A percentile compares a stretch with the other conserved stretches of the same genome.
phyloP scores from a whole-genome alignment of 35 echinoderm and acorn worm species.

The Lytechinus pictus region DNA sequence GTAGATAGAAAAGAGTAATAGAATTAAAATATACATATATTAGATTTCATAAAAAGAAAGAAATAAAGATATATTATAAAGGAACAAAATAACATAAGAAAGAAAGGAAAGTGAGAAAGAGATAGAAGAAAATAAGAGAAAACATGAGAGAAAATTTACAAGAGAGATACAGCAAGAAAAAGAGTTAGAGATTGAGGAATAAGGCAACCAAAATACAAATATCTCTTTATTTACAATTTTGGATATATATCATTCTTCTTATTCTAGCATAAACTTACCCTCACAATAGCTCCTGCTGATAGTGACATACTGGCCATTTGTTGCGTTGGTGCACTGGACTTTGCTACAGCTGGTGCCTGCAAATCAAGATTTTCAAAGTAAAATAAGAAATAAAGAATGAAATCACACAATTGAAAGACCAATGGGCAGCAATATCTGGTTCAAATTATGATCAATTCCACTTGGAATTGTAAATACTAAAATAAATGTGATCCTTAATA shows the following conservation, averaged over 20 bases:
- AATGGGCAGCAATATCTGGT: no score
- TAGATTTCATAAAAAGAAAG: not conserved
- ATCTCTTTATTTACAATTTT: not conserved
- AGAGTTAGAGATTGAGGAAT: not conserved
- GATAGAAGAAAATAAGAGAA: not conserved
- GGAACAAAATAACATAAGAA: not conserved
- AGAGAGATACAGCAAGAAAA: not conserved
- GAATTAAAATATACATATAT: no score
- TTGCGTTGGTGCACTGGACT: constrained; percentile 63
- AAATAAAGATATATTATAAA: not conserved
- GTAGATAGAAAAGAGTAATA: no score
- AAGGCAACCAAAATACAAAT: not conserved
- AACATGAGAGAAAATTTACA: not conserved
- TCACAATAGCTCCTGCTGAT: constrained; percentile 39
- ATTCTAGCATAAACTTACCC: constrained; percentile 26
- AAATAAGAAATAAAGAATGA: not conserved
- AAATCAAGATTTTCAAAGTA: not conserved
- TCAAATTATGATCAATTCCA: no score
- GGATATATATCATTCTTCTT: not conserved
- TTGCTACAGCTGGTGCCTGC: not conserved
- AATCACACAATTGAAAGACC: not conserved
- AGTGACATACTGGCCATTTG: constrained; percentile 76
- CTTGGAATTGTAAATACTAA: no score
- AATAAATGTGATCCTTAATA: no score
- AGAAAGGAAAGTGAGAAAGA: not conserved